Percentiles rank a stretch among this genome's conserved stretches.
Evolutionary conservation across 2,888 invertebrate genomes (phyloP).

Genomic region (Agonum fuliginosum): DNA sequence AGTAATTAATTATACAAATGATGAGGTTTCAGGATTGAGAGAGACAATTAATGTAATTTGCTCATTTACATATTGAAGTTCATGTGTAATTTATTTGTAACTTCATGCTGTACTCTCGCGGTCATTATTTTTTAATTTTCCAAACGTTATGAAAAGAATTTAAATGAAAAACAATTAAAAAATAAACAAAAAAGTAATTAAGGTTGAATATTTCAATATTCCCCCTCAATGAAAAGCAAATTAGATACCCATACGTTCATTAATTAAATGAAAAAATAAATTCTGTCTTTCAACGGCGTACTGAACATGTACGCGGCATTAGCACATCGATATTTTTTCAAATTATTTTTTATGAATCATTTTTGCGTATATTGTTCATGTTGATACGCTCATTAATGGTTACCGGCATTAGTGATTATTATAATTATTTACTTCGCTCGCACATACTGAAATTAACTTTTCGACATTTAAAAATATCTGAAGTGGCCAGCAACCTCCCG

Average conservation of each 20-base stretch:
- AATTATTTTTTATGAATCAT: slow-evolving; percentile 32
- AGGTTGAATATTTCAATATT: slow-evolving; percentile 46
- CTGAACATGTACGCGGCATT: not conserved
- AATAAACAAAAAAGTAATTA: slow-evolving; percentile 47
- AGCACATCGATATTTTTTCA: slow-evolving; percentile 22
- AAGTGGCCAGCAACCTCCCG: too few species aligned
- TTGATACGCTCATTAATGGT: slow-evolving; percentile 5
- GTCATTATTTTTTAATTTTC: slow-evolving; percentile 48
- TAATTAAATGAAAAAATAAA: slow-evolving; percentile 39
- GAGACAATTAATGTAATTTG: slow-evolving; percentile 13
- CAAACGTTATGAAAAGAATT: slow-evolving; percentile 37
- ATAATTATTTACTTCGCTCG: not conserved
- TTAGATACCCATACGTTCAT: slow-evolving; percentile 44
- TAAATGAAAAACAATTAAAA: slow-evolving; percentile 48
- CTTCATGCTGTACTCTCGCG: slow-evolving; percentile 5
- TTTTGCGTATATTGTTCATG: slow-evolving; percentile 4
- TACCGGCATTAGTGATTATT: not conserved
- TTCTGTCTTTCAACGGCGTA: slow-evolving; percentile 19
- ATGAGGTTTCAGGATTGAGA: slow-evolving; percentile 18
- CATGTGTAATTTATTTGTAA: slow-evolving; percentile 4
- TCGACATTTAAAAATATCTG: too few species aligned
- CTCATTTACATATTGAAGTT: slow-evolving; percentile 6
- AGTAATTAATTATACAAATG: slow-evolving; percentile 31
- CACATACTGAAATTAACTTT: too few species aligned
- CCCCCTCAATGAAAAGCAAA: slow-evolving; percentile 42